Evolutionary conservation across 2,113 vertebrate species (phyloP).

Genomic region (Lycocorax pyrrhopterus): DNA sequence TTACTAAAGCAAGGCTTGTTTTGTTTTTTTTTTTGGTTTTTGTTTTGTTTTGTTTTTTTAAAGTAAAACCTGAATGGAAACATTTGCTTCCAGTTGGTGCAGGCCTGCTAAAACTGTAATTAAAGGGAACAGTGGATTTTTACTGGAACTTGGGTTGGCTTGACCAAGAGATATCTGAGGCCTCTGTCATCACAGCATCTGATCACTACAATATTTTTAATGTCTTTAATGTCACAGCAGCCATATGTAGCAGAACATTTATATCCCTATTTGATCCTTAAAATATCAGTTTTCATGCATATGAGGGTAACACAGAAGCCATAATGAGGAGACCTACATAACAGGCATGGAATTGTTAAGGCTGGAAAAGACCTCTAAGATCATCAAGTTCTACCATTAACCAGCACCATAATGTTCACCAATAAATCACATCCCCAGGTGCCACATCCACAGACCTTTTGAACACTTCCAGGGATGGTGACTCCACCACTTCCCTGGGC

Average conservation of each 20-base stretch:
- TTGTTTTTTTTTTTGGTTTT: too few species aligned
- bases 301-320: neutral
- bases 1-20: neutral
- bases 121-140: neutral
- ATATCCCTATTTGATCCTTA: neutral
- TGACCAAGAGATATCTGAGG: neutral
- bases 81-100: neutral
- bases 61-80: neutral
- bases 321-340: neutral
- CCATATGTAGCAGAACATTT: neutral
- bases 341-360: neutral
- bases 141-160: neutral
- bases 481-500: neutral
- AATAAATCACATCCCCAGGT: neutral
- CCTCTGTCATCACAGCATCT: neutral
- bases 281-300: neutral
- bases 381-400: fast-evolving
- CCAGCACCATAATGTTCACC: neutral
- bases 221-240: neutral
- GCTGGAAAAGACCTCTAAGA: neutral
- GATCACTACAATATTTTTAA: neutral
- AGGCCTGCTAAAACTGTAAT: neutral
- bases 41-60: too few species aligned
- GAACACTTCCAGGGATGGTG: neutral
- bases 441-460: neutral